Evolutionary conservation across 2,113 vertebrate genomes (phyloP), one percentile per base, ranked within the genome.

Genomic region (Sphaerodactylus townsendi): DNA sequence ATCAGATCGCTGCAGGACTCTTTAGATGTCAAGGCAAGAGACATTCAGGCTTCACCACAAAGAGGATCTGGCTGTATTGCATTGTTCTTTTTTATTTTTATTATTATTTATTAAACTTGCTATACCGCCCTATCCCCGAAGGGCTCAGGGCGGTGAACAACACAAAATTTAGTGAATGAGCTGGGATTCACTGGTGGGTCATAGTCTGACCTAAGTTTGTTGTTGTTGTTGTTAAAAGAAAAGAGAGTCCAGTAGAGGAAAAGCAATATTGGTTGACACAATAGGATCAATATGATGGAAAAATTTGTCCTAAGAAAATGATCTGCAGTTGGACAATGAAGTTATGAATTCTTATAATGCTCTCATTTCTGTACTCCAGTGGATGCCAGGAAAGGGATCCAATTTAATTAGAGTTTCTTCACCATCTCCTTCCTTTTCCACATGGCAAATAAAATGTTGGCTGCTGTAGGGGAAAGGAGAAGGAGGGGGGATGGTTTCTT

Each of bases 201-300:
- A n/a, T n/a, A n/a, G n/a, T n/a, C n/a, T n/a, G n/a, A n/a, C n/a
- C n/a, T n/a, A n/a, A n/a, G n/a, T n/a, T n/a, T n/a, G n/a, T n/a
- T n/a, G n/a, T n/a, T n/a, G n/a, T n/a, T n/a, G n/a, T n/a, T n/a
- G n/a, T n/a, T n/a, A n/a, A n/a, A n/a, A n/a, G n/a, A n/a, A n/a
- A n/a, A n/a, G n/a, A n/a, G n/a, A n/a, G 50, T 77, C 74, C 77
- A n/a, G 81, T 81, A 90, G 46, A 84, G 14, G 72, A 71, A 65
- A 86, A 82, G 17, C 72, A 72, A 85, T 76, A 84, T 81, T 87
- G 93, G 83, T 41, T 25, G 41, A 73, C 59, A 37, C 1, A 74
- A 46, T 14, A 70, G 41, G 65, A 71, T 83, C 33, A 2, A 37
- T 80, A 59, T 59, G 33, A 71, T 56, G 53, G 77, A 69, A 85